Base-by-base conservation (phyloP, 2,888 invertebrate genomes). In the Macrophya alboannulata region DNA sequence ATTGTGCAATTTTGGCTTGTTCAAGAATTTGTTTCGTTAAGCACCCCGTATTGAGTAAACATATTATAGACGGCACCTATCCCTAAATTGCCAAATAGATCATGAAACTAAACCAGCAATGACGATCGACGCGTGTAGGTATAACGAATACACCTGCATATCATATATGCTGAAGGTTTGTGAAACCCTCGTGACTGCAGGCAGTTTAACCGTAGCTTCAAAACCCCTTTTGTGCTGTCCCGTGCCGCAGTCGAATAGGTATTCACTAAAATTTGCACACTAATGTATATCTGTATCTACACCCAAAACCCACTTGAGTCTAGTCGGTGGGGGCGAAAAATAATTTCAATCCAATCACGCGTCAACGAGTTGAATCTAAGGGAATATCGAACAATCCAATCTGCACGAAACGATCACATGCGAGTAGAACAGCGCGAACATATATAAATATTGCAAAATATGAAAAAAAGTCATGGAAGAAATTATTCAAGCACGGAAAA, bases 261-360 rank as follows among this genome's bases (percentile, higher is more conserved):
- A 77, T 55, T 43, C 43, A 62, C 62, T 81, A 3, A 77, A n/a
- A 83, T 71, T 31, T 43, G 10, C 48, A 81, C 62, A 12, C 59
- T 17, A 8, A 17, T 59, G 12, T 81, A 17, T 59, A 81, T 81
- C 21, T 81, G 40, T 62, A 62, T 21, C 43, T 40, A 62, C 25
- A 31, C 21, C 21, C 40, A 6, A 43, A 45, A 17, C 65, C 82
- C 83, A 71, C 68, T 83, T 51, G 45, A 71, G 65, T 25, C 31
- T n/a, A 51, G 31, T 40, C 74, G 6, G 31, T 31, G n/a, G 55
- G 48, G 37, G 55, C n/a, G 48, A 48, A 68, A 68, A 83, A 83
- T 83, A 83, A 83, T 68, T 68, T 31, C 83, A 15, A 65, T 71
- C 68, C 83, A 68, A 83, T 83, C 83, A 83, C 71, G 45, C 68